phyloP scores from a whole-genome alignment of 2,113 vertebrate genomes.

The Taxidea taxus region DNA sequence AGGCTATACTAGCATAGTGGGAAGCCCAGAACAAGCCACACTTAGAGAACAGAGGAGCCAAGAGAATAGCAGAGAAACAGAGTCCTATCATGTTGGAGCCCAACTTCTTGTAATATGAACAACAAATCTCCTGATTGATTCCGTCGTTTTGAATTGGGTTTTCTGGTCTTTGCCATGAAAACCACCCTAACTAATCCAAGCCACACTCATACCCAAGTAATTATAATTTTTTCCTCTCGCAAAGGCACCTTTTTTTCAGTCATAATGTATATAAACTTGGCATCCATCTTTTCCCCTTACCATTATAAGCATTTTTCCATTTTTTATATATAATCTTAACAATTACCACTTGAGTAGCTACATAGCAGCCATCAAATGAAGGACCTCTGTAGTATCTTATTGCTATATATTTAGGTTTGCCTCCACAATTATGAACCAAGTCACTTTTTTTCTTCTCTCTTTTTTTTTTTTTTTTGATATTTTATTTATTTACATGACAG shows the following conservation, averaged over 20 bases:
- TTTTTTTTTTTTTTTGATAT: background rate
- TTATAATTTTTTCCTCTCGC: background rate
- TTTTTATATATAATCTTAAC: background rate
- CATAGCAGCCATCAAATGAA: background rate
- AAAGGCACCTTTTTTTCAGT: background rate
- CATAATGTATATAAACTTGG: background rate
- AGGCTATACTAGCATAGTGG: background rate
- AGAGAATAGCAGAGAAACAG: background rate
- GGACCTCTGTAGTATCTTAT: background rate
- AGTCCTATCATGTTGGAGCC: background rate
- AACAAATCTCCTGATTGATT: background rate
- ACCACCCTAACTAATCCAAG: background rate
- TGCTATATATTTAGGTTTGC: background rate
- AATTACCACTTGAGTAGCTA: background rate
- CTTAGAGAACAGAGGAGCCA: background rate
- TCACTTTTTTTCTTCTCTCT: background rate
- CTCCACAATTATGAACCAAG: background rate
- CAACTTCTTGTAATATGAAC: background rate
- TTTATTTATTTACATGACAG: background rate
- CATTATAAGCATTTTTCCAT: background rate
- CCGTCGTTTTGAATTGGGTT: background rate
- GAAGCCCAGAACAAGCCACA: background rate
- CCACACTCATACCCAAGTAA: background rate
- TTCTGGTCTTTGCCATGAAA: background rate
- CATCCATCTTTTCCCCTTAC: background rate